Conservation (phyloP, 2,797 vertebrate genomes). For the Gallinago solitaria region DNA sequence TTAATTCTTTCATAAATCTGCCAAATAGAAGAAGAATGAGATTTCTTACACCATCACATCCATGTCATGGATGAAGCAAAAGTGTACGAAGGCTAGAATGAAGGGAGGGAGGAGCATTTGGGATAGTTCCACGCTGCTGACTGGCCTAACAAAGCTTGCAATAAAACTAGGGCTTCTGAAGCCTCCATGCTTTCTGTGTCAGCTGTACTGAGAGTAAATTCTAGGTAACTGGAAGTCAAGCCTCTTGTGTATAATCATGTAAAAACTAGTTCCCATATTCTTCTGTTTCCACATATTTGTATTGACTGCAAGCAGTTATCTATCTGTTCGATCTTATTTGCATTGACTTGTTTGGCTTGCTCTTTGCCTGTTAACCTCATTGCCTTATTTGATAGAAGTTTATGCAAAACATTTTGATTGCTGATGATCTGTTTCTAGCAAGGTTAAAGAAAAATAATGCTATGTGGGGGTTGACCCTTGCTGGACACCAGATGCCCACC, state of each 20-base stretch:
- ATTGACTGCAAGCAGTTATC: neutral
- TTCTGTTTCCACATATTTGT: neutral
- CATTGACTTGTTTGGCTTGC: neutral
- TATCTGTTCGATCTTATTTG: neutral
- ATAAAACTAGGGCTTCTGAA: neutral
- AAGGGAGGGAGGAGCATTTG: neutral
- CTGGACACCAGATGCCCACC: neutral
- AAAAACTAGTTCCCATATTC: neutral
- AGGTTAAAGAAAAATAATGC: neutral
- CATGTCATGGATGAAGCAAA: neutral
- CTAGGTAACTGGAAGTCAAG: neutral
- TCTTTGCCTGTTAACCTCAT: neutral
- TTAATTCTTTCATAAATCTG: neutral
- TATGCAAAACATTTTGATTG: neutral
- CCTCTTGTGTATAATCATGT: neutral
- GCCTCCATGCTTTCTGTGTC: neutral
- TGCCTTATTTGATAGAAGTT: neutral
- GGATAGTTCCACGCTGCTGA: neutral
- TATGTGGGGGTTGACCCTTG: neutral
- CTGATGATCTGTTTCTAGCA: neutral
- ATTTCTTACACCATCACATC: neutral
- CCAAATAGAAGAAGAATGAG: neutral
- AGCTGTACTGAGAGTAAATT: neutral
- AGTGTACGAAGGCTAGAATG: neutral
- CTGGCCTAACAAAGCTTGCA: neutral